Percentiles rank a stretch among this genome's conserved stretches.
These are phyloP conservation scores for Lasioglossum zephyrum DNA, from an alignment of 2,888 invertebrate genomes.

Conservation along the genomic window DNA sequence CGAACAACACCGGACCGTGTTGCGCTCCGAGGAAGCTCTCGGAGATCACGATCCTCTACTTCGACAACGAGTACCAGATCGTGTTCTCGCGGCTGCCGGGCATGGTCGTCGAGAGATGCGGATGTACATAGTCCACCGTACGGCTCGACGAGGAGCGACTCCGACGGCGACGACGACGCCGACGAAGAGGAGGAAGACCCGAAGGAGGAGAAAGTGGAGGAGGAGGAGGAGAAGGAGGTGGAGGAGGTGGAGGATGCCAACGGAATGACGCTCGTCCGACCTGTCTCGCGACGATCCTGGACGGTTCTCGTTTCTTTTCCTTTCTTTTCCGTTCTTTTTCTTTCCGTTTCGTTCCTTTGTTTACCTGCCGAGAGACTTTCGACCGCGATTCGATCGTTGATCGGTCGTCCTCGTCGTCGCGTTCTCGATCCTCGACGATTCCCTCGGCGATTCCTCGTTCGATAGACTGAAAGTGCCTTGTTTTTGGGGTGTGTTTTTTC, in stretches of 20 bases:
- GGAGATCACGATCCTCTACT: slow-evolving; percentile 95
- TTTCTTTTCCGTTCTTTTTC: neutral
- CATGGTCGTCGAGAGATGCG: slow-evolving; percentile 97
- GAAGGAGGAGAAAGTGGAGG: neutral
- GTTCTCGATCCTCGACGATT: slow-evolving; percentile 47
- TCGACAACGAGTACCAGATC: slow-evolving; percentile 94
- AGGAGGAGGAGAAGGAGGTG: neutral
- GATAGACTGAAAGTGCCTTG: slow-evolving; percentile 81
- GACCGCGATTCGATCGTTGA: slow-evolving; percentile 25
- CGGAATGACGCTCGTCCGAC: neutral
- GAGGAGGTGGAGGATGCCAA: slow-evolving; percentile 23
- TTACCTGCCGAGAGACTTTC: neutral
- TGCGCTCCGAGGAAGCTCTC: slow-evolving; percentile 96
- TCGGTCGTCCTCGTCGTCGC: slow-evolving; percentile 29
- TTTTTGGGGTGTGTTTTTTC: slow-evolving; percentile 52
- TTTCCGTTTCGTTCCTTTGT: slow-evolving; percentile 3
- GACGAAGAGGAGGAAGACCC: neutral
- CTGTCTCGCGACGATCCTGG: neutral
- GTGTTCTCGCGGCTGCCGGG: slow-evolving; percentile 95
- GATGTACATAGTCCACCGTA: slow-evolving; percentile 90
- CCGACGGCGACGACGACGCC: slow-evolving; percentile 16
- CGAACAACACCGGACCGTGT: slow-evolving; percentile 93
- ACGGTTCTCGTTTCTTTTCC: neutral
- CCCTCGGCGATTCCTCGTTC: slow-evolving; percentile 59
- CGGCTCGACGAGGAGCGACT: slow-evolving; percentile 35